These are phyloP conservation scores for Machimus atricapillus DNA, from an alignment of 2,888 invertebrate species.

Conservation along the genomic window DNA sequence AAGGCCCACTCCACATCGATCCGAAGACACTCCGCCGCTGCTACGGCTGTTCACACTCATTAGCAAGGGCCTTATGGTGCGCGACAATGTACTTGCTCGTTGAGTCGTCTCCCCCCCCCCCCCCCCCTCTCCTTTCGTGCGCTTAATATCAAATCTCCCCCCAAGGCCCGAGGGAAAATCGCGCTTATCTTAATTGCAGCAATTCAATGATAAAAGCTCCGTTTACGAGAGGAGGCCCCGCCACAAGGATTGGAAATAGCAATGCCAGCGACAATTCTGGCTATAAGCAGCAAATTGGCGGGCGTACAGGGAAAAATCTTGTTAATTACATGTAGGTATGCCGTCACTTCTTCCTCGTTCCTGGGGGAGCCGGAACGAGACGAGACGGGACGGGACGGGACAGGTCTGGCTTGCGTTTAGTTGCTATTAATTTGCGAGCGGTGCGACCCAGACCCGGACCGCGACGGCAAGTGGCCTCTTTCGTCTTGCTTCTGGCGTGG, in stretches of 20 bases:
- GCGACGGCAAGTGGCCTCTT: neutral
- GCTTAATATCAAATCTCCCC: neutral
- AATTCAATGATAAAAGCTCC: slow-evolving; percentile 5
- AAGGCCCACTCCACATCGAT: neutral
- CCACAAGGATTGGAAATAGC: neutral
- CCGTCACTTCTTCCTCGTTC: neutral
- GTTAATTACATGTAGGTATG: slow-evolving; percentile 17
- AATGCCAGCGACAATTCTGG: neutral
- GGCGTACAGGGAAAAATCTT: neutral
- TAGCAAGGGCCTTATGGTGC: neutral
- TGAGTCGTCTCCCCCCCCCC: neutral
- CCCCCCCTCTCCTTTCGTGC: neutral
- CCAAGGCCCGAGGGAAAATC: neutral
- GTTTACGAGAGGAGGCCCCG: neutral
- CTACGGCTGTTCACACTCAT: neutral
- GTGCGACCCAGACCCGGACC: neutral
- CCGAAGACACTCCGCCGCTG: neutral
- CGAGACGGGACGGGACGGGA: neutral
- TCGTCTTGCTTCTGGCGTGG: neutral
- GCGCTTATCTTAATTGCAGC: slow-evolving; percentile 26
- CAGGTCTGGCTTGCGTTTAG: neutral
- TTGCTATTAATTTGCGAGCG: neutral
- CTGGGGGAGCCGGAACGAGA: neutral
- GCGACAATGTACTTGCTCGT: neutral
- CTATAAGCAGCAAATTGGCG: neutral